Evolutionary conservation across 2,888 invertebrate genomes (phyloP).

Genomic region (Agriotes lineatus): DNA sequence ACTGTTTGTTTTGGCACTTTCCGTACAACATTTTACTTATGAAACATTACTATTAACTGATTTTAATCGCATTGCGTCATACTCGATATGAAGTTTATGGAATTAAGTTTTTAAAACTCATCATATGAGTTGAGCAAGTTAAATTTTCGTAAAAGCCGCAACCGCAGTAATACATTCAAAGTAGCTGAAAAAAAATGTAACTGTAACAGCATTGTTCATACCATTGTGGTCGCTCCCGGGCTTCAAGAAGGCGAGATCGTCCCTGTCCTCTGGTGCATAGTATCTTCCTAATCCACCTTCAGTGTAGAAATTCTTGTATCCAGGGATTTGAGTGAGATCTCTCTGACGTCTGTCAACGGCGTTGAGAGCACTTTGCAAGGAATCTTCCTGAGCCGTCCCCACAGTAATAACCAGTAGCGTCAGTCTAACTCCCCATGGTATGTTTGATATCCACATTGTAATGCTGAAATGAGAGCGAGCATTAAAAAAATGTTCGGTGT

Average conservation of each 20-base stretch:
- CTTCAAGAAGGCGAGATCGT: slow-evolving; percentile 47
- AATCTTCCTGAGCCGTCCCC: slow-evolving; percentile 62
- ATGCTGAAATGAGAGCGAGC: background rate
- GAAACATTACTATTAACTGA: too few relatives aligned
- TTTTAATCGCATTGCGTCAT: too few relatives aligned
- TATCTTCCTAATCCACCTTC: slow-evolving; percentile 35
- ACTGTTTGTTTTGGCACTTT: too few relatives aligned
- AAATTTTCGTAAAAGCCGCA: too few relatives aligned
- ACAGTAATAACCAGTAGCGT: slow-evolving; percentile 31
- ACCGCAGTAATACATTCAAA: too few relatives aligned
- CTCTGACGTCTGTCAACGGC: slow-evolving; percentile 67
- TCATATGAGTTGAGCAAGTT: too few relatives aligned
- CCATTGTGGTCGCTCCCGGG: slow-evolving; percentile 35
- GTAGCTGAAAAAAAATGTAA: too few relatives aligned
- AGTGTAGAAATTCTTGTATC: slow-evolving; percentile 47
- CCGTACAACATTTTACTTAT: too few relatives aligned
- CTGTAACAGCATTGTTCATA: background rate
- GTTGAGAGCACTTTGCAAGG: slow-evolving; percentile 65
- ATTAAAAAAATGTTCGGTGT: too few relatives aligned
- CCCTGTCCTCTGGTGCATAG: slow-evolving; percentile 39
- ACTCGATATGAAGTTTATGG: too few relatives aligned
- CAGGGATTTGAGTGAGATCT: slow-evolving; percentile 53
- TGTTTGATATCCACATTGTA: slow-evolving; percentile 15
- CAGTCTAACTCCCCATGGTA: slow-evolving; percentile 24
- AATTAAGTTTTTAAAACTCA: too few relatives aligned